Evolutionary conservation across 35 echinoderm and acorn worm species (phyloP).

Genomic region (Stichopus chloronotus): DNA sequence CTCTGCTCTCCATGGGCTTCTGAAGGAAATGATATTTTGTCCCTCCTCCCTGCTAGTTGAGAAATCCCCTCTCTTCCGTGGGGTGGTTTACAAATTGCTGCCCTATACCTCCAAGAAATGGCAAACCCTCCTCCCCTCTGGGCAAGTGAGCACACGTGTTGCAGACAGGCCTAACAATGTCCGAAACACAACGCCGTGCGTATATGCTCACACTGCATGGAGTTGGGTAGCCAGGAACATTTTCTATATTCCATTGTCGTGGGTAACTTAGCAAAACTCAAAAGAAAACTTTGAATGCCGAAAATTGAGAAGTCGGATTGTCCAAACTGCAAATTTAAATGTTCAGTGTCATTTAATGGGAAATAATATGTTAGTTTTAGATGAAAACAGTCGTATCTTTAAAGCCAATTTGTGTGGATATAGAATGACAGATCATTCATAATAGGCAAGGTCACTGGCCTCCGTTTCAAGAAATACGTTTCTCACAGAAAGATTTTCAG

Average conservation of each 20-base stretch:
- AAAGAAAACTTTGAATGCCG: neutral
- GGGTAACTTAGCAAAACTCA: no score
- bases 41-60: neutral
- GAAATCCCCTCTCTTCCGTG: neutral
- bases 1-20: neutral
- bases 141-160: neutral
- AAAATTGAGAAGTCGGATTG: neutral
- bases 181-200: no score
- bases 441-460: no score
- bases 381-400: no score
- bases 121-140: neutral
- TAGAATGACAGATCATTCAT: no score
- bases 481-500: no score
- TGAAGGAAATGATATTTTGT: neutral
- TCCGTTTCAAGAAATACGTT: no score
- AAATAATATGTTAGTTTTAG: neutral
- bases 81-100: constrained; percentile 12
- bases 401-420: no score
- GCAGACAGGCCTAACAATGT: no score
- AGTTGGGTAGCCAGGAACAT: no score
- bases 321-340: neutral
- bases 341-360: neutral
- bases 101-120: neutral
- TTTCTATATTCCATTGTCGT: no score
- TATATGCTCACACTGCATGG: no score